Base-by-base conservation (phyloP, 2,113 vertebrate species). In the Ellobius talpinus region DNA sequence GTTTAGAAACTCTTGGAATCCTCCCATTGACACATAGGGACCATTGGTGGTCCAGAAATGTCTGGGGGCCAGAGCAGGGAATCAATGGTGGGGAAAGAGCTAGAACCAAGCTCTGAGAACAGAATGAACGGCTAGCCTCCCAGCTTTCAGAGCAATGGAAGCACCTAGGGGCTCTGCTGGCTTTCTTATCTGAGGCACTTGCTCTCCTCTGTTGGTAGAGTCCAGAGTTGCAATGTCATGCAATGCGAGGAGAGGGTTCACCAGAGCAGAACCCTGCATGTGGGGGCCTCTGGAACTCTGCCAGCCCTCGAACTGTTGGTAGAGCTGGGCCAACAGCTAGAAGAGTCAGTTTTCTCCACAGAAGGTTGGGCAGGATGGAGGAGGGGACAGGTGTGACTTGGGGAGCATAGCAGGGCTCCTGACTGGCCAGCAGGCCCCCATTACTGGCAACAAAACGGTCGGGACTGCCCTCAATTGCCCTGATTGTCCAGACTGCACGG, bases 361-460 rank as follows among this genome's bases (percentile, higher is more conserved):
- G 82, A 74, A 89, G 8, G 36, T 14, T 39, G 42, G 19, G 63
- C 11, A 23, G 66, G 39, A 3, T 47, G 17, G 58, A 58, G 33
- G 4, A 6, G 68, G 68, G 36, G 39, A 84, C 65, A 76, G 45
- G 7, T 68, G 39, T 79, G 85, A 76, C 19, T 23, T 68, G 76
- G 94, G 58, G 72, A 78, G 65, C 7, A 73, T 31, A 45, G 90
- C 21, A 61, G 50, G 61, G 31, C 73, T 92, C 0, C 11, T 55
- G 74, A 42, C 79, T 24, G 88, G n/a, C 12, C 13, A 31, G 3
- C 39, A 72, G 70, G n/a, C 16, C 9, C 42, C 76, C 19, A 16
- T n/a, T 45, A 7, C 0, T 5, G 45, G 63, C 1, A 36, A 31
- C 33, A 52, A 58, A 68, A n/a, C 11, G 33, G 21, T 7, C 4